Percentiles rank a stretch among this genome's conserved stretches.
phyloP scores from a whole-genome alignment of 2,113 vertebrate species.

The Cyprinodon brontotheroides region DNA sequence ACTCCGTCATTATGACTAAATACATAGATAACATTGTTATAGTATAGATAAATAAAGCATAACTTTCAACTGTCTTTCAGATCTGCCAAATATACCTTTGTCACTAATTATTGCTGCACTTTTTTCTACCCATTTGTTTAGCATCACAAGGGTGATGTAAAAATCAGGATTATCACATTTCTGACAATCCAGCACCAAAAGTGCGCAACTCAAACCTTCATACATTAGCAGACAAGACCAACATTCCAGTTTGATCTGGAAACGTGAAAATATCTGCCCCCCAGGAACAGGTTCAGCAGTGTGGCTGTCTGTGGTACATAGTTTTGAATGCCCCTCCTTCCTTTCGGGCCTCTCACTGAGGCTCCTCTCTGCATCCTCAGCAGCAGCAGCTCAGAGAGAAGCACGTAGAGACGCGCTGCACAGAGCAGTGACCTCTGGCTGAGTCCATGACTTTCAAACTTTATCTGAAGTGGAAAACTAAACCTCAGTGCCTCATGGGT shows the following conservation, averaged over 20 bases:
- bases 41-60: too few relatives aligned
- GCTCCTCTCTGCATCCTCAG: conserved; percentile 49
- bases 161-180: not conserved
- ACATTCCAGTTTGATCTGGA: not conserved
- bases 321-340: conserved; percentile 52
- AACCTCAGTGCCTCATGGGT: conserved; percentile 21
- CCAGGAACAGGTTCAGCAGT: not conserved
- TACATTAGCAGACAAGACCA: not conserved
- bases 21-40: too few relatives aligned
- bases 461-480: conserved; percentile 18
- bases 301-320: not conserved
- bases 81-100: too few relatives aligned
- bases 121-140: too few relatives aligned
- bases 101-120: too few relatives aligned
- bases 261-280: not conserved
- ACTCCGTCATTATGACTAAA: too few relatives aligned
- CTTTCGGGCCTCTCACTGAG: conserved; percentile 22
- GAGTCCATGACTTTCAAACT: conserved; percentile 24
- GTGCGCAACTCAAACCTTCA: not conserved
- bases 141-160: too few relatives aligned
- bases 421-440: conserved; percentile 1
- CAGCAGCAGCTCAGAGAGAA: conserved; percentile 29
- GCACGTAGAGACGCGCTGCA: conserved; percentile 17
- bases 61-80: too few relatives aligned
- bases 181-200: too few relatives aligned